A percentile compares a stretch with the other conserved stretches of the same genome.
Conservation (phyloP, 1,140 invertebrate species). For the Drosophila tristis region DNA sequence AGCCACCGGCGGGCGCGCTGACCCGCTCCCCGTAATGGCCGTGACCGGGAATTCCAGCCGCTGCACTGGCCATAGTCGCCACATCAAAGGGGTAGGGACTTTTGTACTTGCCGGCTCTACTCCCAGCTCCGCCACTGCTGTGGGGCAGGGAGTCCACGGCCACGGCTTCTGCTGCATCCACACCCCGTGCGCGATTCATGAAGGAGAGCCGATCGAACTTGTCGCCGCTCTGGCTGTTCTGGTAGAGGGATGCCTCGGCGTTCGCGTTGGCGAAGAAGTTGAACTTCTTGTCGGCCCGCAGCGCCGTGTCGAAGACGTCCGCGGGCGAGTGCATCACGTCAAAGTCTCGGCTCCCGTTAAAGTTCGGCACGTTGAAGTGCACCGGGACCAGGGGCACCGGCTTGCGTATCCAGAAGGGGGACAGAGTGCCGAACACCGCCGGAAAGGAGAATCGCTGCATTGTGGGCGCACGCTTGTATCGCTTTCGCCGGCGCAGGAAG, state of each 20-base stretch:
- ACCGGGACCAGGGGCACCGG: constrained; percentile 85
- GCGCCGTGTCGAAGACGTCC: constrained; percentile 72
- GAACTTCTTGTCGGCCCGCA: constrained; percentile 77
- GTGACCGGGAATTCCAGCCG: constrained; percentile 24
- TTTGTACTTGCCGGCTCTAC: constrained; percentile 70
- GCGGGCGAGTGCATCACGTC: constrained; percentile 75
- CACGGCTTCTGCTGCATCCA: constrained; percentile 5
- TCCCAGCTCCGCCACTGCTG: constrained; percentile 24
- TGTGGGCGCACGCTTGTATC: constrained; percentile 94
- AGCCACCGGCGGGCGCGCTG: constrained; percentile 35
- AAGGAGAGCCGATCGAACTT: constrained; percentile 75
- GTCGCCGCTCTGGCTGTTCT: constrained; percentile 58
- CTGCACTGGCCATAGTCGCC: constrained; percentile 39
- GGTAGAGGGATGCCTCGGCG: constrained; percentile 67
- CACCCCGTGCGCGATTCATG: constrained; percentile 54
- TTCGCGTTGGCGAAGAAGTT: constrained; percentile 80
- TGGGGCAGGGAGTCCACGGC: constrained; percentile 47
- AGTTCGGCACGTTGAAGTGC: constrained; percentile 82
- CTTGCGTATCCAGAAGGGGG: constrained; percentile 85
- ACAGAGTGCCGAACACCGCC: constrained; percentile 80
- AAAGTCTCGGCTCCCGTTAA: constrained; percentile 73
- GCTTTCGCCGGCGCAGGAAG: constrained; percentile 96
- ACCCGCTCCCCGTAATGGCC: constrained; percentile 30
- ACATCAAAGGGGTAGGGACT: constrained; percentile 70
- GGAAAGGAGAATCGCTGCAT: constrained; percentile 84